Evolutionary conservation across 2,113 vertebrate genomes (phyloP), one percentile per base, ranked within the genome.

Genomic region (Oenanthe melanoleuca): DNA sequence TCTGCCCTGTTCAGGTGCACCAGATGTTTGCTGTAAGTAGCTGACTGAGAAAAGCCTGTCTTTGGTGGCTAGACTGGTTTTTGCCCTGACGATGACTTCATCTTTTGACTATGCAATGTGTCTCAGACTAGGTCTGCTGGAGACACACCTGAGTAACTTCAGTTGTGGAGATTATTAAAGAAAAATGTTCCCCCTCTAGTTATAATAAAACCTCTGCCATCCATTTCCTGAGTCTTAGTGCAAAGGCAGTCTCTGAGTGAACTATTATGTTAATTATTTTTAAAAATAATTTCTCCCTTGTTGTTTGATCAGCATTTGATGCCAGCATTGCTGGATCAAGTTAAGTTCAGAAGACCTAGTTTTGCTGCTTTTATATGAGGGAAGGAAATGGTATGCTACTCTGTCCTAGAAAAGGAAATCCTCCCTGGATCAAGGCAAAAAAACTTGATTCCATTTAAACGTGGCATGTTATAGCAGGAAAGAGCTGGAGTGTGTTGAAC

Each of bases 131-230:
- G 90, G 84, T 86, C 78, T 93, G 34, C 55, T 40, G 59, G 79
- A 93, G 92, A 89, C 94, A 92, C 95, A 94, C 96, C 95, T 94
- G 97, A 88, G 84, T 86, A 89, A 92, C 72, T 89, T 93, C 95
- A 91, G 69, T 88, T 97, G 81, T 29, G 44, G 67, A 94, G 94
- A 81, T 93, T 91, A 87, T 92, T 55, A 47, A 83, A 95, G 69
- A 57, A 95, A 94, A 96, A 93, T 75, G 52, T 34, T 95, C 78
- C 88, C 89, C 96, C 90, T 95, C 93, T 93, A 89, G 94, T 95
- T 92, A 92, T 88, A 92, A 93, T 94, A 93, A 91, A 83, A 78
- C 33, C 86, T 34, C 44, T 69, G 84, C 55, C 52, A 83, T 82
- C 86, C 31, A 78, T 95, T 94, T 92, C 72, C 93, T 72, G 75